Percentiles rank a stretch among this genome's conserved stretches.
Evolutionary conservation across 2,888 invertebrate genomes (phyloP).

Genomic region (Hybos culiciformis): DNA sequence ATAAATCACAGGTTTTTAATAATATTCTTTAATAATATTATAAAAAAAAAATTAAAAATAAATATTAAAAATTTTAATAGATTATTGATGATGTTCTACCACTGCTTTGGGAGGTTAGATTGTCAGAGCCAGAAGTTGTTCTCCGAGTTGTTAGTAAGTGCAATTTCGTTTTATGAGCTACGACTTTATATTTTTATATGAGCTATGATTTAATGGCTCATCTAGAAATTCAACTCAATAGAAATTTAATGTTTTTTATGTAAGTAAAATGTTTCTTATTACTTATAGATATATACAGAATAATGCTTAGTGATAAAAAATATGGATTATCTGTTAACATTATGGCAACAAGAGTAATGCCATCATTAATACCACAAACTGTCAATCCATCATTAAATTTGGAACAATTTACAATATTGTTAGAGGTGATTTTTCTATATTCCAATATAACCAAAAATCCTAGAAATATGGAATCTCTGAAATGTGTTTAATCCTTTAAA

Average conservation of each 20-base stretch:
- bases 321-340: slow-evolving; percentile 80
- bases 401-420: slow-evolving; percentile 64
- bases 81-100: slow-evolving; percentile 86
- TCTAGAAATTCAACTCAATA: too few relatives aligned
- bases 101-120: slow-evolving; percentile 68
- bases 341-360: slow-evolving; percentile 90
- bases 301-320: slow-evolving; percentile 78
- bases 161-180: neutral
- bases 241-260: too few relatives aligned
- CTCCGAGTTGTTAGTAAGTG: slow-evolving; percentile 88
- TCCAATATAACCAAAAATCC: too few relatives aligned
- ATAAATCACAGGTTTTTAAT: slow-evolving; percentile 52
- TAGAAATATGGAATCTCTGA: too few relatives aligned
- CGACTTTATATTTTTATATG: too few relatives aligned
- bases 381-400: slow-evolving; percentile 75
- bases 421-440: too few relatives aligned
- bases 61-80: slow-evolving; percentile 15
- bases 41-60: neutral
- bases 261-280: too few relatives aligned
- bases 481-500: too few relatives aligned
- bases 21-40: neutral
- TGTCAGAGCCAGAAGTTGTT: slow-evolving; percentile 79
- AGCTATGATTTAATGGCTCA: too few relatives aligned
- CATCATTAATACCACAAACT: slow-evolving; percentile 79
- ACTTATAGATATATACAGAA: slow-evolving; percentile 73